Percentiles rank a stretch among this genome's conserved stretches.
Conservation (phyloP, 2,888 invertebrate species). For the Stenichneumon culpator region DNA sequence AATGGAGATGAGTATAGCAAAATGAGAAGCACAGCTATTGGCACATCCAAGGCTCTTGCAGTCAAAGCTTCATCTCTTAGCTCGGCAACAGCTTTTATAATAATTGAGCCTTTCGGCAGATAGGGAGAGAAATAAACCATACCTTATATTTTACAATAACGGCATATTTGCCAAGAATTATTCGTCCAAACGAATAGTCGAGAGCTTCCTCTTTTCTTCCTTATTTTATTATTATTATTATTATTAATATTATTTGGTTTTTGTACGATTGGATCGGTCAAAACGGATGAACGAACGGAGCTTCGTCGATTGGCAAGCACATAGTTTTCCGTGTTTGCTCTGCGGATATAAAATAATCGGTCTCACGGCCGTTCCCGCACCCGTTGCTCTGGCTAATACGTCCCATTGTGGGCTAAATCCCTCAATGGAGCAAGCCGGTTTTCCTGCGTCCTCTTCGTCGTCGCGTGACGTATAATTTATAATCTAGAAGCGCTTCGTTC, state of each 20-base stretch:
- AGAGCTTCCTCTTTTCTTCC: neutral
- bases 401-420: conserved; percentile 42
- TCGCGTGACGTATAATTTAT: conserved; percentile 25
- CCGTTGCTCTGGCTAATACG: conserved; percentile 27
- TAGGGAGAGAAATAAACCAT: neutral
- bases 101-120: neutral
- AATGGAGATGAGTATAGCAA: neutral
- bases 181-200: neutral
- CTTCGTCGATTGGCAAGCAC: conserved; percentile 14
- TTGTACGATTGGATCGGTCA: conserved; percentile 50
- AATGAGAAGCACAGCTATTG: neutral
- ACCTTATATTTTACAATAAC: neutral
- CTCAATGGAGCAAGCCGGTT: conserved; percentile 12
- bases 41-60: neutral
- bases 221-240: neutral
- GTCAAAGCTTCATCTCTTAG: neutral
- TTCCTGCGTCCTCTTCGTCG: neutral
- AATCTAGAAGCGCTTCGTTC: conserved; percentile 17
- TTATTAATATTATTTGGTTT: too few relatives aligned
- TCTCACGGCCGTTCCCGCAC: conserved; percentile 28
- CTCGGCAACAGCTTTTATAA: conserved; percentile 1
- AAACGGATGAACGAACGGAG: conserved; percentile 63
- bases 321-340: conserved; percentile 64
- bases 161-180: neutral
- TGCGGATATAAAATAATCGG: conserved; percentile 69